phyloP scores from a whole-genome alignment of 1,140 invertebrate genomes.

The Penaeus chinensis region DNA sequence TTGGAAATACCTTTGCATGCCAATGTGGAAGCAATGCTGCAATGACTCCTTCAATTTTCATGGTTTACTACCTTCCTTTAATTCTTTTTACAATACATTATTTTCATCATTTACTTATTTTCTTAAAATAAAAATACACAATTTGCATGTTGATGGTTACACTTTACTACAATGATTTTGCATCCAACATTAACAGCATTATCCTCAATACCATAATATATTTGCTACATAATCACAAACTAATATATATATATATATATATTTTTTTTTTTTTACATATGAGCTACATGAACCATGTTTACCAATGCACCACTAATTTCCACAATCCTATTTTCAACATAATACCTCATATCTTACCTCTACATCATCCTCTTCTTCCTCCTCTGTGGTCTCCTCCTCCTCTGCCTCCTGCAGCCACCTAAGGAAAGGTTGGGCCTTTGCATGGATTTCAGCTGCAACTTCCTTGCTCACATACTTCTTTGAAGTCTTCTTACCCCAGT shows the following conservation, averaged over 20 bases:
- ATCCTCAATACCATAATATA: too few species aligned
- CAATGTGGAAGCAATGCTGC: constrained; percentile 16
- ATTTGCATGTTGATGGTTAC: too few species aligned
- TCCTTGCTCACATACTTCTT: constrained; percentile 95
- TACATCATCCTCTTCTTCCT: constrained; percentile 76
- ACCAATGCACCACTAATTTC: too few species aligned
- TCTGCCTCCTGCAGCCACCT: constrained; percentile 98
- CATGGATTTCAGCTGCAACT: constrained; percentile 90
- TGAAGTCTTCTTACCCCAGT: constrained; percentile 93
- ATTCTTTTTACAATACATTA: neutral
- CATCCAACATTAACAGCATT: too few species aligned
- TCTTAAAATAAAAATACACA: neutral
- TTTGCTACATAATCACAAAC: too few species aligned
- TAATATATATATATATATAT: too few species aligned
- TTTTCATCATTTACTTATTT: neutral
- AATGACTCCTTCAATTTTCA: neutral
- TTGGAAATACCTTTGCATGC: constrained; percentile 35
- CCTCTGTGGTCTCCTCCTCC: constrained; percentile 84
- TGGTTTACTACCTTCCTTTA: neutral
- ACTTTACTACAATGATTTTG: too few species aligned
- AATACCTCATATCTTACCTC: constrained; percentile 69
- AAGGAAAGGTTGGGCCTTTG: constrained; percentile 91
- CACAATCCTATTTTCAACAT: neutral
- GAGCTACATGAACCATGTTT: too few species aligned
- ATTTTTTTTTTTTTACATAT: too few species aligned